Conservation (phyloP, 30 jellyfish, hydroid and myxozoan genomes). For the Aurelia sp. region DNA sequence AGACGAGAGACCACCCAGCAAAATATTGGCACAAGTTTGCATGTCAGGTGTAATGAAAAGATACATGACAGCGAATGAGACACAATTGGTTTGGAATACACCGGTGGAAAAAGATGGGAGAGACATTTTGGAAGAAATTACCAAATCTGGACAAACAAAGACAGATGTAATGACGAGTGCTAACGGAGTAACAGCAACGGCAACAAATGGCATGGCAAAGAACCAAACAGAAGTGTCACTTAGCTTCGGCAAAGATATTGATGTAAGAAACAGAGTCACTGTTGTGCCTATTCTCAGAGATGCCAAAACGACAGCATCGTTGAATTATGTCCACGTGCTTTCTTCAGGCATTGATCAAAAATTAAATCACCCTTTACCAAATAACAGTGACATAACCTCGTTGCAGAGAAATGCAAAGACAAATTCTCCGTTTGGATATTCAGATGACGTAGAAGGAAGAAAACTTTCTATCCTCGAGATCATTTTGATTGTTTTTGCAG, state of each 20-base stretch:
- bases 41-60: slow-evolving; percentile 41
- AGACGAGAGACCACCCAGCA: slow-evolving; percentile 46
- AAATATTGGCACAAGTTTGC: slow-evolving; percentile 73
- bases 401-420: neutral
- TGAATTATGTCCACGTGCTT: neutral
- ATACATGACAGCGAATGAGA: slow-evolving; percentile 68
- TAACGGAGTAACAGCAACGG: slow-evolving; percentile 6
- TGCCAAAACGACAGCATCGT: neutral
- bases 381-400: neutral
- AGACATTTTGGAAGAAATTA: neutral
- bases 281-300: neutral
- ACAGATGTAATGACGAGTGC: neutral
- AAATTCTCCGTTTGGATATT: neutral
- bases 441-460: slow-evolving; percentile 14
- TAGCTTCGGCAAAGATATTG: too few relatives aligned
- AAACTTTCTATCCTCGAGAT: slow-evolving; percentile 66
- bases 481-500: slow-evolving; percentile 78
- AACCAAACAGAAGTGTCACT: neutral
- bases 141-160: neutral
- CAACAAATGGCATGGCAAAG: neutral
- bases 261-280: neutral
- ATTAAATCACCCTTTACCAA: neutral
- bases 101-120: slow-evolving; percentile 28
- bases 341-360: too few relatives aligned
- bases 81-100: slow-evolving; percentile 59